A percentile compares a stretch with the other conserved stretches of the same genome.
These are phyloP conservation scores for Adoxophyes honmai DNA, from an alignment of 1,140 invertebrate genomes.

Conservation along the genomic window DNA sequence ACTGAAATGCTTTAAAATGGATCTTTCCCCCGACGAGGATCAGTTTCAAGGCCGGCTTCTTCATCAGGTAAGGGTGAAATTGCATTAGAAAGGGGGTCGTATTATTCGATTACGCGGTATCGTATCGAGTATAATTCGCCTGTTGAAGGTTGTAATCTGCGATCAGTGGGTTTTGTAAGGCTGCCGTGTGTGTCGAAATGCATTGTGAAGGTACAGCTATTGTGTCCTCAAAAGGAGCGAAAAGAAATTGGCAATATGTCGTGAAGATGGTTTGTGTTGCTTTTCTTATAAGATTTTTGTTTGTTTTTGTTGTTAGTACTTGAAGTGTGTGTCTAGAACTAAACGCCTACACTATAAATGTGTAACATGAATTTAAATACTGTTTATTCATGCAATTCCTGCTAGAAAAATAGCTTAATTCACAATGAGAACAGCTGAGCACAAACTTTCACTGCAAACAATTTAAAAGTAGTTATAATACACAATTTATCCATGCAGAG, in stretches of 20 bases:
- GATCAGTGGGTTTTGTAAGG: neutral
- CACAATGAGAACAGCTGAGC: too few species aligned
- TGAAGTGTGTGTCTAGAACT: too few species aligned
- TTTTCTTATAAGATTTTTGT: too few species aligned
- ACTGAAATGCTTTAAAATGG: slow-evolving; percentile 57
- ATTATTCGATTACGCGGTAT: neutral
- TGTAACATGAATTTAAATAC: too few species aligned
- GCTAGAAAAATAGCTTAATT: too few species aligned
- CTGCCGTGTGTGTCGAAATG: neutral
- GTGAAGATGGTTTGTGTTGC: neutral
- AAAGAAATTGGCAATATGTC: neutral
- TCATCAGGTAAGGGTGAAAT: slow-evolving; percentile 80
- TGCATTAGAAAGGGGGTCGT: slow-evolving; percentile 12
- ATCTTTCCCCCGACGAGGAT: slow-evolving; percentile 86
- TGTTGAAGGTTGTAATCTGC: slow-evolving; percentile 16
- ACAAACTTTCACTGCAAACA: too few species aligned
- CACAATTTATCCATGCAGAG: too few species aligned
- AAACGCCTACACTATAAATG: too few species aligned
- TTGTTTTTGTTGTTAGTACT: too few species aligned
- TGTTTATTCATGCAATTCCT: too few species aligned
- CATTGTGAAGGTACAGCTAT: neutral
- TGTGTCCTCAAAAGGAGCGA: neutral
- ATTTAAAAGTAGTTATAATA: too few species aligned
- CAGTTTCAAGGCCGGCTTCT: slow-evolving; percentile 88
- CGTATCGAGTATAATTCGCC: slow-evolving; percentile 7